Evolutionary conservation across 2,888 invertebrate genomes (phyloP), one percentile per base, ranked within the genome.

Genomic region (Rhimphoctona megacephalus): DNA sequence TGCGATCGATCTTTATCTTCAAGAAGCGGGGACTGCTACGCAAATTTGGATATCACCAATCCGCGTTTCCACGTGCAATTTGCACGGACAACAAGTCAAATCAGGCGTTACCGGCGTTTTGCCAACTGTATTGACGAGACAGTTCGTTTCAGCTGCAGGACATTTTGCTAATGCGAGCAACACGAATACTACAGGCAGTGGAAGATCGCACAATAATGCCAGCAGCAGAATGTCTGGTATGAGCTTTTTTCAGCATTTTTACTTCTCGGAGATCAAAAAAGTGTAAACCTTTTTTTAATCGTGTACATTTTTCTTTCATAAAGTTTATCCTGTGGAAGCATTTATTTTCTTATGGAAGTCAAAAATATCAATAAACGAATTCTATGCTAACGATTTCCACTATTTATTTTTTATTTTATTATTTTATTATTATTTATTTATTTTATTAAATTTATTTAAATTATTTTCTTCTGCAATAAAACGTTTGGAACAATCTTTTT

Each of bases 1-100:
- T 94, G 97, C 97, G 2, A 95, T 99, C 2, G 98, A 99, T 94
- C 95, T 99, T 67, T 98, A 98, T 94, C 94, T 99, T 74, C 97
- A 98, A 69, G 99, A 99, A 94, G 96, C 96, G 52, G 98, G 98
- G 66, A 97, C 98, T 4, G 98, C 98, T 0, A 95, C 98, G 46
- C 98, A 98, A 92, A 95, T 98, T 1, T 98, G 98, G 98, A 95
- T 98, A 90, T 98, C 98, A 30, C 99, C 99, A 1, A 96, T 99
- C 52, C 96, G 99, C 74, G 94, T 99, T 86, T 97, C 98, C 33
- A 98, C 97, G 72, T 99, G 99, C 92, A 99, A 99, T 95, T 95
- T 99, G n/a, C 99, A 99, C 92, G 98, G 99, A 0, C 97, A 97
- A 89, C 97, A 98, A 91, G 98, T 98, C 49, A 97, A 98, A 90